These are phyloP conservation scores for Dasyurus viverrinus DNA, from an alignment of 2,113 vertebrate genomes.

Conservation along the genomic window DNA sequence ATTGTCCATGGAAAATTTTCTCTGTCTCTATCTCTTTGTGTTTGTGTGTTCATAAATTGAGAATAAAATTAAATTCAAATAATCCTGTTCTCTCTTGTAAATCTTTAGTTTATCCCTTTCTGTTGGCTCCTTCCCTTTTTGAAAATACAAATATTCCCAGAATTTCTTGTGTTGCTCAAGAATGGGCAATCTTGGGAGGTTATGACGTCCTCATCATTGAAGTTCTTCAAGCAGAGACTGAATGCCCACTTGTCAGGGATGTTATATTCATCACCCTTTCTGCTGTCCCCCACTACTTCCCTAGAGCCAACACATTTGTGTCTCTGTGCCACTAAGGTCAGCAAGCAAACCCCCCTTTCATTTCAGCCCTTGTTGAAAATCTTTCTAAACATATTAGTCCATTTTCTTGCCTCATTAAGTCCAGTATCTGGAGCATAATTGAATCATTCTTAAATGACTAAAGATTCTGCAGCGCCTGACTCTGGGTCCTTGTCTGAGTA, in stretches of 20 bases:
- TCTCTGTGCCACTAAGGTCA: not conserved
- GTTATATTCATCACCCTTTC: not conserved
- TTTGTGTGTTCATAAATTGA: not conserved
- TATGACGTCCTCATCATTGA: not conserved
- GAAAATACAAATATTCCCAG: not conserved
- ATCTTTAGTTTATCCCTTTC: not conserved
- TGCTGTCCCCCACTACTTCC: not conserved
- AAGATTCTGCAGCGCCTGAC: not conserved
- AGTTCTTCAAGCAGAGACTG: not conserved
- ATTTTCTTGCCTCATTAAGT: conserved; percentile 5
- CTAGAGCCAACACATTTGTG: not conserved
- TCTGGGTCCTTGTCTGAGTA: not conserved
- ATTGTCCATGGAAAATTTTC: not conserved
- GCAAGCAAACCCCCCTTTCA: not conserved
- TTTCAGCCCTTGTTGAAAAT: not conserved
- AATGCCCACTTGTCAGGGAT: not conserved
- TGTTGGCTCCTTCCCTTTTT: not conserved
- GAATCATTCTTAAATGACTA: not conserved
- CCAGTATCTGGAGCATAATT: conserved; percentile 1
- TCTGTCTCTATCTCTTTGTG: not conserved
- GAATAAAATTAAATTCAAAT: not conserved
- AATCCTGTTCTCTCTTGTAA: not conserved
- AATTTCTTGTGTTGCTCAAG: not conserved
- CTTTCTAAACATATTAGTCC: conserved; percentile 1
- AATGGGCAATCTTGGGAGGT: not conserved